phyloP scores from a whole-genome alignment of 2,113 vertebrate genomes.

The Dicrurus megarhynchus region DNA sequence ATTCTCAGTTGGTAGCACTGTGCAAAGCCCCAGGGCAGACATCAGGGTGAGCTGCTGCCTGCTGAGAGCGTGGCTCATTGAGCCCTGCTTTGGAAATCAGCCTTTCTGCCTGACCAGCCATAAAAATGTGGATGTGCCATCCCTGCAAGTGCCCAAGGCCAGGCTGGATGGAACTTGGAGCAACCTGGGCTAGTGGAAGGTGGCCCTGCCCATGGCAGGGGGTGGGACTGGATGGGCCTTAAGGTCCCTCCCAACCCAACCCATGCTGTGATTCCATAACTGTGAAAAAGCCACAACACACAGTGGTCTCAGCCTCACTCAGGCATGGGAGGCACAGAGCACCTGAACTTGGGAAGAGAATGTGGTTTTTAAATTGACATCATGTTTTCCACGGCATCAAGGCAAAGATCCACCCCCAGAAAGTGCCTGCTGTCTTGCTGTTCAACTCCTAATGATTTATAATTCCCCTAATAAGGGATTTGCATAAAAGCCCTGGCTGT shows the following conservation, averaged over 20 bases:
- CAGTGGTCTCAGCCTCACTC: neutral
- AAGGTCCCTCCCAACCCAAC: neutral
- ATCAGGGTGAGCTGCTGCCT: neutral
- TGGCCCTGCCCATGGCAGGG: neutral
- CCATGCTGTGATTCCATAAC: neutral
- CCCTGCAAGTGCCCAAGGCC: neutral
- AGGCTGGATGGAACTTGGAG: rapidly evolving
- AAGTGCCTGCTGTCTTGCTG: slow-evolving; percentile 4
- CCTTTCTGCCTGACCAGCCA: neutral
- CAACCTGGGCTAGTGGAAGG: neutral
- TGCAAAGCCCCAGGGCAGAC: slow-evolving; percentile 12
- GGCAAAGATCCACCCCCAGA: slow-evolving; percentile 19
- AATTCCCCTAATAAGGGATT: slow-evolving; percentile 57
- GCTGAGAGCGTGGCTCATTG: neutral
- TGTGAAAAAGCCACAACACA: neutral
- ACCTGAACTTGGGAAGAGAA: neutral
- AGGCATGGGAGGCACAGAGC: neutral
- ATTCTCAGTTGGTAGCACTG: neutral
- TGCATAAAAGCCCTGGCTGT: slow-evolving; percentile 47
- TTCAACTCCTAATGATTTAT: slow-evolving; percentile 41
- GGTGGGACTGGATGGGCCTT: neutral
- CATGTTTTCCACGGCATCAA: neutral
- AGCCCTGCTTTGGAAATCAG: neutral
- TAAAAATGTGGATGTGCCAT: neutral
- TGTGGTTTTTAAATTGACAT: neutral